Percentiles rank a stretch among this genome's conserved stretches.
Conservation (phyloP, 2,797 vertebrate species). For the Adrianichthys oophorus region DNA sequence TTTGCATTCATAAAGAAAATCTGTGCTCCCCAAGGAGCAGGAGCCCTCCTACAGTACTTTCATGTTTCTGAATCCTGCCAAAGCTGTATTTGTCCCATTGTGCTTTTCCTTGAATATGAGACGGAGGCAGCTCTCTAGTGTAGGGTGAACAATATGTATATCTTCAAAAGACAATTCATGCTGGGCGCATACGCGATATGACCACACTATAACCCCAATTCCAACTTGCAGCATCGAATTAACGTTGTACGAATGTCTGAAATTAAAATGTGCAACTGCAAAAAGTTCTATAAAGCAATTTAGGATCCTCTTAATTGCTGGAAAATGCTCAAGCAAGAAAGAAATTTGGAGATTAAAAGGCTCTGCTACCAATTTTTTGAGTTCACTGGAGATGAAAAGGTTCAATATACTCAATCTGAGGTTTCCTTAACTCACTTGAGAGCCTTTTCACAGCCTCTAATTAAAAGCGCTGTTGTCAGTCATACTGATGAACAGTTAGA, state of each 20-base stretch:
- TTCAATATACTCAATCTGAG: conserved; percentile 58
- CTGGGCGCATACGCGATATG: conserved; percentile 52
- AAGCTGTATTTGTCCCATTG: conserved; percentile 63
- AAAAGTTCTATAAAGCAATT: conserved; percentile 46
- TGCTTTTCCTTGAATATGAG: conserved; percentile 40
- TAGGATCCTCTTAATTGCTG: conserved; percentile 49
- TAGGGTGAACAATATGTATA: conserved; percentile 41
- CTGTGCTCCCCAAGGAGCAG: conserved; percentile 61
- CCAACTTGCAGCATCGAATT: conserved; percentile 51
- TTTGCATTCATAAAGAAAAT: conserved; percentile 70
- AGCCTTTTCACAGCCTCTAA: conserved; percentile 30
- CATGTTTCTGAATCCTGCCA: conserved; percentile 69
- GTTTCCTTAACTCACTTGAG: conserved; percentile 45
- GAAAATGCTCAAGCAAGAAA: conserved; percentile 45
- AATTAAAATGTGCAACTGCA: conserved; percentile 59
- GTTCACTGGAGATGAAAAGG: conserved; percentile 66
- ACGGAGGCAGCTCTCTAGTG: conserved; percentile 29
- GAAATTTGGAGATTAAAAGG: conserved; percentile 60
- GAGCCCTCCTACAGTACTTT: conserved; percentile 68
- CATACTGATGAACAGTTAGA: conserved; percentile 39
- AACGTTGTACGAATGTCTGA: conserved; percentile 47
- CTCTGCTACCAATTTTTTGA: conserved; percentile 62
- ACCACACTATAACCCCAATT: conserved; percentile 65
- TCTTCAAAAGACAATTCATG: conserved; percentile 61
- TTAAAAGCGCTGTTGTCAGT: conserved; percentile 38